Percentiles rank a stretch among this genome's conserved stretches.
Conservation (phyloP, 2,797 vertebrate species). For the Eremophila alpestris region DNA sequence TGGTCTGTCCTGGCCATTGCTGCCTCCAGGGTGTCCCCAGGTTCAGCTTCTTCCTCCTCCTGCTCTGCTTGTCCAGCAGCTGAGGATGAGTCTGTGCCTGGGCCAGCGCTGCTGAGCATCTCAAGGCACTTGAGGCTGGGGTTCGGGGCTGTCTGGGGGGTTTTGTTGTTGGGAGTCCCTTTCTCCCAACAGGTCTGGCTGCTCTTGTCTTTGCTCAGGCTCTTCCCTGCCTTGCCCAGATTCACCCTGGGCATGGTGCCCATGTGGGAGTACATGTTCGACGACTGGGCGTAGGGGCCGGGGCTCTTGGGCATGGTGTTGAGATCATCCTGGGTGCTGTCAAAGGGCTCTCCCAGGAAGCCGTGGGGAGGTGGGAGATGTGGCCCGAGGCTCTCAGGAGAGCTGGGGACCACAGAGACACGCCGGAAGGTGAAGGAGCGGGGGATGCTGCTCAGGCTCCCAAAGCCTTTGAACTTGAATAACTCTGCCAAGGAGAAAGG, state of each 20-base stretch:
- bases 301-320: conserved; percentile 78
- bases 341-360: conserved; percentile 44
- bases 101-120: background rate
- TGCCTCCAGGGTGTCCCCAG: background rate
- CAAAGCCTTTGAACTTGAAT: conserved; percentile 87
- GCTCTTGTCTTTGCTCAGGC: background rate
- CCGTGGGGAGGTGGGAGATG: background rate
- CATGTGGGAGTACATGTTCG: conserved; percentile 89
- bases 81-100: background rate
- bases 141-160: rapidly evolving
- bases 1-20: background rate
- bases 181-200: background rate
- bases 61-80: background rate
- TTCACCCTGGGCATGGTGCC: conserved; percentile 89
- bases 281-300: conserved; percentile 84
- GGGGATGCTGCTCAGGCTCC: conserved; percentile 86
- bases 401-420: background rate
- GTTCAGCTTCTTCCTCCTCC: background rate
- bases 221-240: conserved; percentile 51
- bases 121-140: background rate
- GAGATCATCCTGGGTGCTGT: conserved; percentile 84
- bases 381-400: background rate
- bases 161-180: background rate
- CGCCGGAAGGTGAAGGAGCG: conserved; percentile 77
- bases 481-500: conserved; percentile 74